Conservation (phyloP, 2,888 invertebrate genomes). For the Temnothorax rugatulus region DNA sequence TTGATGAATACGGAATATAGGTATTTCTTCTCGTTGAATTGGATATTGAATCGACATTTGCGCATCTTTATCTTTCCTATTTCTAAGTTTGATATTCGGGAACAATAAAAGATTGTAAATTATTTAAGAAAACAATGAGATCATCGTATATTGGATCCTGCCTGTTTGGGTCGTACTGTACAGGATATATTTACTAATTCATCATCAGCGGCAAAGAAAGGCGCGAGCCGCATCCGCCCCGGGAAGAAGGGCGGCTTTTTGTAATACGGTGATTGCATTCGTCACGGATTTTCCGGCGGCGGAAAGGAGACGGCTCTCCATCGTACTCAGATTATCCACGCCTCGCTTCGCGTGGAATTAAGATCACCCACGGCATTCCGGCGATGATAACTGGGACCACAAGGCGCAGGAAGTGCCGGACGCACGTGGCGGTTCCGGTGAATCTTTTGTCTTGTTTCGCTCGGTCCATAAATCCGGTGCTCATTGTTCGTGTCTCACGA, state of each 20-base stretch:
- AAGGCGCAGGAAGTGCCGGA: slow-evolving; percentile 40
- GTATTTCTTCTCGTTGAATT: background rate
- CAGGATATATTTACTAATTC: slow-evolving; percentile 3
- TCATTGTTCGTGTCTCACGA: slow-evolving; percentile 40
- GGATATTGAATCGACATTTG: background rate
- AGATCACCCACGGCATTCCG: slow-evolving; percentile 78
- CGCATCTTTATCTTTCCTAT: background rate
- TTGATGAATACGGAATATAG: background rate
- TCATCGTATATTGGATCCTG: background rate
- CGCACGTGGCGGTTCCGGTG: slow-evolving; percentile 51
- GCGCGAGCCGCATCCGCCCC: slow-evolving; percentile 25
- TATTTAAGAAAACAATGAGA: background rate
- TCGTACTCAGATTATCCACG: slow-evolving; percentile 72
- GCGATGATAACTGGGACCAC: slow-evolving; percentile 60
- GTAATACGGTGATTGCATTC: slow-evolving; percentile 78
- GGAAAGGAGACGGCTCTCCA: slow-evolving; percentile 59
- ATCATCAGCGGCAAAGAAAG: slow-evolving; percentile 16
- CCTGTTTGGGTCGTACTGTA: background rate
- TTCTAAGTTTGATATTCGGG: background rate
- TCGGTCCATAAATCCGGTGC: slow-evolving; percentile 55
- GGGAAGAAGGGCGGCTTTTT: slow-evolving; percentile 63
- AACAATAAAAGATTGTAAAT: background rate
- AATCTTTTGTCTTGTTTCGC: slow-evolving; percentile 60
- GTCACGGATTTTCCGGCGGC: slow-evolving; percentile 78
- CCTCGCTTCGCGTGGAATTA: slow-evolving; percentile 71